phyloP scores from a whole-genome alignment of 2,888 invertebrate genomes.

The Ptilodon capucinus region DNA sequence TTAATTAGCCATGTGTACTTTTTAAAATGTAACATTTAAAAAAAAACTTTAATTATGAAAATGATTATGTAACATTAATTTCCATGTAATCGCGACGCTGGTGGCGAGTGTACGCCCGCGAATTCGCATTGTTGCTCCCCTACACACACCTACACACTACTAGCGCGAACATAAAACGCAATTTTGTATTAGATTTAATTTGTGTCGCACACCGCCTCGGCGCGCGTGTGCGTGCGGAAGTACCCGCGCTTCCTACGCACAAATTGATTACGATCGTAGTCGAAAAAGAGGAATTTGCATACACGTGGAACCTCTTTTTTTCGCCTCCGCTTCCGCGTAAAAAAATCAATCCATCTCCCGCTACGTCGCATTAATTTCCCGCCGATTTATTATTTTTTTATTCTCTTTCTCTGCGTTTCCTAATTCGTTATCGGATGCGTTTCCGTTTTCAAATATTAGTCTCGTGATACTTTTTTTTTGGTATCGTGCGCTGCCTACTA shows the following conservation, averaged over 20 bases:
- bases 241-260: slow-evolving; percentile 75
- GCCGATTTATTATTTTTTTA: slow-evolving; percentile 39
- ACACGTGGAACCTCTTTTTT: slow-evolving; percentile 58
- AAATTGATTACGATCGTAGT: slow-evolving; percentile 80
- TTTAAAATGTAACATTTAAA: too few species aligned
- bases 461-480: background rate
- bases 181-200: slow-evolving; percentile 83
- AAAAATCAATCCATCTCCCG: slow-evolving; percentile 54
- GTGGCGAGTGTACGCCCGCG: slow-evolving; percentile 64
- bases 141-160: slow-evolving; percentile 73
- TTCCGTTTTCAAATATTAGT: background rate
- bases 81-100: slow-evolving; percentile 42
- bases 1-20: too few species aligned
- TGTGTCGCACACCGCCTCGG: slow-evolving; percentile 56
- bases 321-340: slow-evolving; percentile 38
- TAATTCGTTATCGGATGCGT: slow-evolving; percentile 1
- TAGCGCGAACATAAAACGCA: slow-evolving; percentile 80
- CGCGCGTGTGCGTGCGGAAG: slow-evolving; percentile 56
- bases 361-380: slow-evolving; percentile 50
- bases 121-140: slow-evolving; percentile 72
- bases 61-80: background rate
- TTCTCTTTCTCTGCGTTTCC: slow-evolving; percentile 17
- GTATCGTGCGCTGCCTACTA: background rate
- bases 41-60: too few species aligned
- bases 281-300: slow-evolving; percentile 77